These are phyloP conservation scores for Ptychobarbus kaznakovi DNA, from an alignment of 2,797 vertebrate species.

Conservation along the genomic window DNA sequence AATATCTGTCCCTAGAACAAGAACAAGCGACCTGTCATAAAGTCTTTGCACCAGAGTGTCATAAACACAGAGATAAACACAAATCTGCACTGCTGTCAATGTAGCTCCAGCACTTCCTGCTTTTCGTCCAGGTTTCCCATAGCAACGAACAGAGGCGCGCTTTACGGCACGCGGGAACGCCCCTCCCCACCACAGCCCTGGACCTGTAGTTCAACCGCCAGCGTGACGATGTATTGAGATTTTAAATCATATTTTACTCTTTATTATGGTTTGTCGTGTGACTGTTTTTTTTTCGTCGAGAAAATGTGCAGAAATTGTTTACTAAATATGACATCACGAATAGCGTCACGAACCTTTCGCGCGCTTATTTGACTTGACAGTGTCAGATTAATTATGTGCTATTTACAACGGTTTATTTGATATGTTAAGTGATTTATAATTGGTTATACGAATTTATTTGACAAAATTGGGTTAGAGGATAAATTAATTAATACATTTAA, in stretches of 20 bases:
- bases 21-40: not conserved
- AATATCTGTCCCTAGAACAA: not conserved
- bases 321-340: not conserved
- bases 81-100: constrained; percentile 28
- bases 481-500: not conserved
- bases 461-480: not conserved
- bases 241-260: not conserved
- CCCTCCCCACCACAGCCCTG: not conserved
- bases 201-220: not conserved
- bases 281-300: not conserved
- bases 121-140: constrained; percentile 65
- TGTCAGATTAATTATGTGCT: not conserved
- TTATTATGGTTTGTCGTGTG: not conserved
- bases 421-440: not conserved
- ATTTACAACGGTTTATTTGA: not conserved
- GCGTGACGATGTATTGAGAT: not conserved
- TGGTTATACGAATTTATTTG: not conserved
- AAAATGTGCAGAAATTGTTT: not conserved
- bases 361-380: not conserved
- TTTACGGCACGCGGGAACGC: constrained; percentile 75
- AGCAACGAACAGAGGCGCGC: constrained; percentile 67
- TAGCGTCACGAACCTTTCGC: not conserved
- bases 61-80: constrained; percentile 27
- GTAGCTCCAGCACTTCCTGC: constrained; percentile 72
- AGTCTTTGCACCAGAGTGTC: no score